phyloP scores from a whole-genome alignment of 2,888 invertebrate species.

The Eumerus sabulonum region DNA sequence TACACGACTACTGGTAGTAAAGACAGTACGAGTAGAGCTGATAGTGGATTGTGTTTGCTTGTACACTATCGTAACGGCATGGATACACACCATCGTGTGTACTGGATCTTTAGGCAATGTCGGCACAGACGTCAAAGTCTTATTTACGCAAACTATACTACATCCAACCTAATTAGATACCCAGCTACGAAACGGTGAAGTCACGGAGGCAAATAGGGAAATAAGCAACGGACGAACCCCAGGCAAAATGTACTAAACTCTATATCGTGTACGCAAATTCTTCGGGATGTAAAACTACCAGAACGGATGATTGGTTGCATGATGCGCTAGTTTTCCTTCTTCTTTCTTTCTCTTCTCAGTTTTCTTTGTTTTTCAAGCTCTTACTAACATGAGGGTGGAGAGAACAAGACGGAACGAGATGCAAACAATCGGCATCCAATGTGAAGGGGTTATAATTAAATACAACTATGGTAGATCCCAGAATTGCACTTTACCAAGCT shows the following conservation, averaged over 20 bases:
- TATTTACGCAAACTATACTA: slow-evolving; percentile 44
- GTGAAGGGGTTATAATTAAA: slow-evolving; percentile 33
- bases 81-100: slow-evolving; percentile 11
- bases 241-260: no score
- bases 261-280: slow-evolving; percentile 52
- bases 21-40: slow-evolving; percentile 3
- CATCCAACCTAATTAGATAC: slow-evolving; percentile 63
- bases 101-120: not conserved
- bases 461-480: not conserved
- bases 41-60: no score
- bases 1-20: slow-evolving; percentile 42
- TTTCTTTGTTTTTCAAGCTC: not conserved
- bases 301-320: slow-evolving; percentile 60
- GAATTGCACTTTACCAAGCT: no score
- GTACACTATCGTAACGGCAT: slow-evolving; percentile 16
- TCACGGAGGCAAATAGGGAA: slow-evolving; percentile 1
- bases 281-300: slow-evolving; percentile 62
- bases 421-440: slow-evolving; percentile 42
- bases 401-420: slow-evolving; percentile 4
- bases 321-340: slow-evolving; percentile 25
- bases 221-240: no score
- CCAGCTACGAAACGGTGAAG: slow-evolving; percentile 13
- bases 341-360: not conserved
- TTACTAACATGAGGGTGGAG: not conserved
- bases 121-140: slow-evolving; percentile 36